phyloP scores from a whole-genome alignment of 2,113 vertebrate species.

The Neofelis nebulosa region DNA sequence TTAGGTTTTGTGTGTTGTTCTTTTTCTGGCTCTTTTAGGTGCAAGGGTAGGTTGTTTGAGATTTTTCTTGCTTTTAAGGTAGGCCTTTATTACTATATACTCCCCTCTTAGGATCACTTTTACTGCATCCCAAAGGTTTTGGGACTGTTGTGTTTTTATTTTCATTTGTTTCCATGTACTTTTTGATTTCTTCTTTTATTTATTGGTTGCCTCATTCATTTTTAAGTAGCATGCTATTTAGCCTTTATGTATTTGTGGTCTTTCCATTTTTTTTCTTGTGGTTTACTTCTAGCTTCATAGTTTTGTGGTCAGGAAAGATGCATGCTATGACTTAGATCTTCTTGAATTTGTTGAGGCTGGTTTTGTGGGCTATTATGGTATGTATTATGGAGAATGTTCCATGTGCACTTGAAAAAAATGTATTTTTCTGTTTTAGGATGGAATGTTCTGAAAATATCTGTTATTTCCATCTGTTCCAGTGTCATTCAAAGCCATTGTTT shows the following conservation, averaged over 20 bases:
- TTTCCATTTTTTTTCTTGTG: not conserved
- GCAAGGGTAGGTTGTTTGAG: too few relatives aligned
- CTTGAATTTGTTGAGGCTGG: not conserved
- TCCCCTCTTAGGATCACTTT: not conserved
- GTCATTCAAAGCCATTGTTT: not conserved
- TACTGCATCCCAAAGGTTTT: not conserved
- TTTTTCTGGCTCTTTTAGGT: too few relatives aligned
- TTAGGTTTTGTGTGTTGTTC: too few relatives aligned
- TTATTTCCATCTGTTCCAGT: not conserved
- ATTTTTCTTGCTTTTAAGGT: too few relatives aligned
- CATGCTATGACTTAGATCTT: not conserved
- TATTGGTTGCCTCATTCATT: not conserved
- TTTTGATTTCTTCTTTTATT: not conserved
- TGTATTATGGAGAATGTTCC: not conserved
- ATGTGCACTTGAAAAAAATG: not conserved
- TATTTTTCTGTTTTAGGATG: not conserved
- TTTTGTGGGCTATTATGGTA: not conserved
- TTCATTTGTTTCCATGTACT: not conserved
- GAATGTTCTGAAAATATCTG: not conserved
- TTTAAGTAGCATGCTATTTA: not conserved
- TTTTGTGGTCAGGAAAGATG: not conserved
- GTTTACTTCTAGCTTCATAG: not conserved
- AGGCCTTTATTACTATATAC: not conserved
- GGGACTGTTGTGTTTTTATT: not conserved
- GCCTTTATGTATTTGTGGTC: not conserved